These are phyloP conservation scores for Hypolimnas misippus DNA, from an alignment of 2,888 invertebrate species.

Conservation along the genomic window DNA sequence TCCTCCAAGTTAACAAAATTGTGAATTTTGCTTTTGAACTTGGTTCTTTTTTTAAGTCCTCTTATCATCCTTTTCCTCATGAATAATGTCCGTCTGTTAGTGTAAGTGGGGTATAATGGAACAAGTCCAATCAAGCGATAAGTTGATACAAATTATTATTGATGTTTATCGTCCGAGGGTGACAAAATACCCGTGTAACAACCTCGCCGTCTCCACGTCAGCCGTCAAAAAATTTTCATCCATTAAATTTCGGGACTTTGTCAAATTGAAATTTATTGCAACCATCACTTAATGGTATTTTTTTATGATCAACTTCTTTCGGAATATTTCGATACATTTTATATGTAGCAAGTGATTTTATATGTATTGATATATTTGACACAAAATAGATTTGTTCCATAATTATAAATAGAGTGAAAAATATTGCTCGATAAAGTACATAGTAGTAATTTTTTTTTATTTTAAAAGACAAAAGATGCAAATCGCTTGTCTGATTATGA, in stretches of 20 bases:
- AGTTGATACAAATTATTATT: constrained; percentile 46
- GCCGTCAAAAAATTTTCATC: constrained; percentile 44
- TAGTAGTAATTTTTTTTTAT: too few relatives aligned
- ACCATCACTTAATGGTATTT: constrained; percentile 23
- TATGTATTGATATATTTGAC: too few relatives aligned
- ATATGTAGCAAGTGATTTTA: too few relatives aligned
- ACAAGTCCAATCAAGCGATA: constrained; percentile 40
- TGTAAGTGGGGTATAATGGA: constrained; percentile 26
- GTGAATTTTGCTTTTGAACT: too few relatives aligned
- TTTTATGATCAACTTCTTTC: neutral
- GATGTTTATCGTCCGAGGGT: constrained; percentile 40
- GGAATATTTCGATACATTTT: neutral
- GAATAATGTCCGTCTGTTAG: constrained; percentile 10
- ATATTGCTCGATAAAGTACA: too few relatives aligned
- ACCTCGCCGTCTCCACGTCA: constrained; percentile 40
- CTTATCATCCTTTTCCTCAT: neutral
- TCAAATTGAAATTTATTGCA: constrained; percentile 45
- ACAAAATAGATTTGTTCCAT: too few relatives aligned
- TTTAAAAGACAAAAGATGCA: too few relatives aligned
- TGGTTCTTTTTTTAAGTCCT: too few relatives aligned
- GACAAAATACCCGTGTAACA: constrained; percentile 41
- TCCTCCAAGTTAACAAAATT: too few relatives aligned
- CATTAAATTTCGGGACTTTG: constrained; percentile 41
- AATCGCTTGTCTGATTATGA: neutral
- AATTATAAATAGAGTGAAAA: too few relatives aligned